A percentile compares a stretch with the other conserved stretches of the same genome.
phyloP scores from a whole-genome alignment of 2,113 vertebrate genomes.

The Physeter macrocephalus region DNA sequence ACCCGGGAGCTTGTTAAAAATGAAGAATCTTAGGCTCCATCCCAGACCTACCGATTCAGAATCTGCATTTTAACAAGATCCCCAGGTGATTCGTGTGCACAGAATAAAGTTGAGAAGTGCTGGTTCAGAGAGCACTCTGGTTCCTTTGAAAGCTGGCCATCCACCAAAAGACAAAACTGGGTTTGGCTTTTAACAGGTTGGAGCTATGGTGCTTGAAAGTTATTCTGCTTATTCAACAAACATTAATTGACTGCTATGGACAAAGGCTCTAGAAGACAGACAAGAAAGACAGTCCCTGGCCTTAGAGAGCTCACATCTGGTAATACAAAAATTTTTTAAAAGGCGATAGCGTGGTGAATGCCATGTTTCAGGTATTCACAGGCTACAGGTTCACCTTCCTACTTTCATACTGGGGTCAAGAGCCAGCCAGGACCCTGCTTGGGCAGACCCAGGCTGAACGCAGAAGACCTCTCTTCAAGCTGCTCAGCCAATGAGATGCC shows the following conservation, averaged over 20 bases:
- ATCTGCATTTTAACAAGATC: not conserved
- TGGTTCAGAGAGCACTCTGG: not conserved
- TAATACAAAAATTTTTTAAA: not conserved
- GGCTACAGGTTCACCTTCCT: not conserved
- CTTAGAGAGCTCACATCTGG: not conserved
- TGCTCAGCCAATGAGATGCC: not conserved
- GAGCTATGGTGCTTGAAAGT: not conserved
- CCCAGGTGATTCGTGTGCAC: not conserved
- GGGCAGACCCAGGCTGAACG: not conserved
- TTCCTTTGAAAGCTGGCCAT: conserved; percentile 3
- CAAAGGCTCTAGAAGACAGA: not conserved
- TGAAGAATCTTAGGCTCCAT: not conserved
- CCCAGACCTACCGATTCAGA: not conserved
- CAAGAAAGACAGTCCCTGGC: not conserved
- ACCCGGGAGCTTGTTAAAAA: not conserved
- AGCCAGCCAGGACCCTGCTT: not conserved
- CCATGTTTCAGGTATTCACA: not conserved
- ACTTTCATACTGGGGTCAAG: not conserved
- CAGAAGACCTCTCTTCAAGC: not conserved
- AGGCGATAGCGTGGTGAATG: not conserved
- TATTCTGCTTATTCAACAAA: not conserved
- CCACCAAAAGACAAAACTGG: not conserved
- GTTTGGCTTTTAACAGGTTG: not conserved
- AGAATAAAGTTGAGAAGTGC: not conserved
- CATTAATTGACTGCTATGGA: not conserved